Evolutionary conservation across 92 coral and sea anemone species (phyloP).

Genomic region (Nematostella vectensis): DNA sequence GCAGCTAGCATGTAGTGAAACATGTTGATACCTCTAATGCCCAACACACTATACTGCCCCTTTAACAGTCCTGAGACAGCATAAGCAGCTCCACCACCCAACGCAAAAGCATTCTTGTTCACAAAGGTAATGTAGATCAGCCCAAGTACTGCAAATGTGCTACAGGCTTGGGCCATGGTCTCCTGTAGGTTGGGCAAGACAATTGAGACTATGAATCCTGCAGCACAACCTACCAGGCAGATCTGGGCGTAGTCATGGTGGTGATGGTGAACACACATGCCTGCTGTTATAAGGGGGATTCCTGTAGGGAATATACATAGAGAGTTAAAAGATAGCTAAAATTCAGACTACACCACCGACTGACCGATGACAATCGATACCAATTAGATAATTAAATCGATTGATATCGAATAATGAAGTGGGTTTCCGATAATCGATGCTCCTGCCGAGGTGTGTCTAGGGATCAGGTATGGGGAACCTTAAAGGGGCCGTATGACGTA

Average conservation of each 20-base stretch:
- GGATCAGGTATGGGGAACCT: too few relatives aligned
- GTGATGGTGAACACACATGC: slow-evolving; percentile 61
- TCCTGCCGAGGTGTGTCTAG: too few relatives aligned
- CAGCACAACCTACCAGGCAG: slow-evolving; percentile 63
- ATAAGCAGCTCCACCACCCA: slow-evolving; percentile 60
- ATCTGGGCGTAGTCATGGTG: slow-evolving; percentile 45
- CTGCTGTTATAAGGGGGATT: slow-evolving; percentile 80
- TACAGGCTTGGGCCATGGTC: slow-evolving; percentile 39
- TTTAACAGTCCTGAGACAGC: slow-evolving; percentile 63
- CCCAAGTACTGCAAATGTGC: slow-evolving; percentile 75
- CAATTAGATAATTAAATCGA: too few relatives aligned
- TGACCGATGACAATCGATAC: not conserved
- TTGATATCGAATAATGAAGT: too few relatives aligned
- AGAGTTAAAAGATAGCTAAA: too few relatives aligned
- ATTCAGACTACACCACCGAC: not conserved
- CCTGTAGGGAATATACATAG: too few relatives aligned
- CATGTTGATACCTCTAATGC: slow-evolving; percentile 86
- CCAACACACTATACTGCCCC: slow-evolving; percentile 35
- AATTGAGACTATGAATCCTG: slow-evolving; percentile 42
- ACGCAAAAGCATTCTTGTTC: slow-evolving; percentile 46
- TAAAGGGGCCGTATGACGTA: too few relatives aligned
- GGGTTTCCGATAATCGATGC: too few relatives aligned
- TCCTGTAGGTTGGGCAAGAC: slow-evolving; percentile 43
- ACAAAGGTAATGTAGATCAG: slow-evolving; percentile 52
- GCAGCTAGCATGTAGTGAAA: slow-evolving; percentile 73